phyloP scores from a whole-genome alignment of 2,797 vertebrate genomes.

The Brachyrhaphis roseni region DNA sequence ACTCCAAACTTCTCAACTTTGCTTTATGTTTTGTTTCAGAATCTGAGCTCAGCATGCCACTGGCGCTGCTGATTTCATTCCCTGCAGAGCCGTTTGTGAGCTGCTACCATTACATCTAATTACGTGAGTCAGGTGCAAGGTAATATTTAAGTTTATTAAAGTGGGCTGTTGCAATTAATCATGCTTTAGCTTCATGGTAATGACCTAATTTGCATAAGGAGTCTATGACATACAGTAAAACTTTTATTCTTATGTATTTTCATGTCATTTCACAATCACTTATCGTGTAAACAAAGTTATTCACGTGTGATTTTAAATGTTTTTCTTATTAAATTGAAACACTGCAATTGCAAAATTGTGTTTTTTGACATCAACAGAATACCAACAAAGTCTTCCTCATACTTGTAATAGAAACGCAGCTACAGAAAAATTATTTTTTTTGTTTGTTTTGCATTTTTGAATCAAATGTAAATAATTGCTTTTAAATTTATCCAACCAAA shows the following conservation, averaged over 20 bases:
- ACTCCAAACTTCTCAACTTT: neutral
- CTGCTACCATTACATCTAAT: slow-evolving; percentile 12
- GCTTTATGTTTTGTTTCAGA: neutral
- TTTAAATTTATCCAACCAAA: neutral
- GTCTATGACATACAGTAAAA: neutral
- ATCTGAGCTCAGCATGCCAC: neutral
- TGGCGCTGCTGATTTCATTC: neutral
- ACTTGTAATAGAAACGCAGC: too few relatives aligned
- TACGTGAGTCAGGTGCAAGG: slow-evolving; percentile 20
- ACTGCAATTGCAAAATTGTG: too few relatives aligned
- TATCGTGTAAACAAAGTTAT: too few relatives aligned
- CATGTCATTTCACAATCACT: neutral
- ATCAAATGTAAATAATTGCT: too few relatives aligned
- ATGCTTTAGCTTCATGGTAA: slow-evolving; percentile 12
- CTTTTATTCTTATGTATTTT: neutral
- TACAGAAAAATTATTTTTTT: too few relatives aligned
- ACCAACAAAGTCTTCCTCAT: too few relatives aligned
- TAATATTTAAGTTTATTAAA: slow-evolving; percentile 30
- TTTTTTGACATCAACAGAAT: too few relatives aligned
- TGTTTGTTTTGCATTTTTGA: too few relatives aligned
- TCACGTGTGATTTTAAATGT: too few relatives aligned
- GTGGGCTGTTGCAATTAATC: slow-evolving; percentile 27
- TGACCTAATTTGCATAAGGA: slow-evolving; percentile 26
- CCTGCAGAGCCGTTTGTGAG: slow-evolving; percentile 9
- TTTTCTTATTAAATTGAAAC: too few relatives aligned